Percentiles rank a stretch among this genome's conserved stretches.
Evolutionary conservation across 2,797 vertebrate genomes (phyloP).

Genomic region (Triplophysa yarkandensis): DNA sequence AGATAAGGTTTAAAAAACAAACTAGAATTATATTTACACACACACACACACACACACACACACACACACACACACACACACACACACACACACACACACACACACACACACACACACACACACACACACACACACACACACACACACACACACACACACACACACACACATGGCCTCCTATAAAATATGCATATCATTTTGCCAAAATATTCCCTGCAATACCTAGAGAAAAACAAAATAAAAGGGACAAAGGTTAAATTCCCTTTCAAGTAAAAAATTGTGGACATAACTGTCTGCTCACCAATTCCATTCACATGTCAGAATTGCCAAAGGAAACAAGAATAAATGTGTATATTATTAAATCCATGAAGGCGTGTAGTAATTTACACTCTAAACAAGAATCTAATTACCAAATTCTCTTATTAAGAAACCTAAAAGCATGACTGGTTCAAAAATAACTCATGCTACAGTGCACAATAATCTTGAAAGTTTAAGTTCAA

Average conservation of each 20-base stretch:
- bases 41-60: not conserved
- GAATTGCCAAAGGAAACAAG: constrained; percentile 34
- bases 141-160: not conserved
- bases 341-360: constrained; percentile 36
- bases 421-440: constrained; percentile 41
- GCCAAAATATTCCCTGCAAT: no score
- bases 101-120: not conserved
- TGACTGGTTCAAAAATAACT: constrained; percentile 15
- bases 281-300: not conserved
- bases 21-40: not conserved
- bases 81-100: not conserved
- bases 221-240: not conserved
- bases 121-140: not conserved
- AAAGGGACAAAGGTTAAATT: not conserved
- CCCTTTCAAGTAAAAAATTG: not conserved
- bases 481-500: constrained; percentile 18
- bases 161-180: not conserved
- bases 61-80: not conserved
- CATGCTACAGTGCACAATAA: constrained; percentile 7
- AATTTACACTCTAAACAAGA: constrained; percentile 40
- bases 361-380: constrained; percentile 47
- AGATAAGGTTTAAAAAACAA: not conserved
- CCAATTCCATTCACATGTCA: constrained; percentile 20
- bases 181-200: no score
- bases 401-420: constrained; percentile 39